Evolutionary conservation across 2,113 vertebrate genomes (phyloP), one percentile per base, ranked within the genome.

Genomic region (Lophura nycthemera): DNA sequence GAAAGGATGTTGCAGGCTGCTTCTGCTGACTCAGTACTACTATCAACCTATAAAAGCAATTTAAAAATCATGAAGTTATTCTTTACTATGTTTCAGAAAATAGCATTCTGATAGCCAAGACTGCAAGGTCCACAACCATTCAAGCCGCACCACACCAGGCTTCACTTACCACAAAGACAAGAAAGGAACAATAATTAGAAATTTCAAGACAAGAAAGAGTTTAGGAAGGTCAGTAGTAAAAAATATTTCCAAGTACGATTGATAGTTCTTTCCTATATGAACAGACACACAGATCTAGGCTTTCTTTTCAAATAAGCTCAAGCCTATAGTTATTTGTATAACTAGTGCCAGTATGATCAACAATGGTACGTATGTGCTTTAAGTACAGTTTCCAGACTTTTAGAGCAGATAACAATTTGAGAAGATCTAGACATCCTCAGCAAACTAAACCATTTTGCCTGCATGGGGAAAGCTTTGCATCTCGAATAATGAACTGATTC

Each of bases 1-100:
- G 99, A 99, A 94, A 99, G 98, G 73, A 99, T 98, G 92, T 98
- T 95, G 96, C 98, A 99, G 38, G 98, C 99, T 57, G 98, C 98
- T 97, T 99, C 99, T 88, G 98, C 98, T 92, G 99, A 99, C 67
- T 99, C 98, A 40, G 98, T 98, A 66, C 98, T 98, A 83, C 99
- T 98, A 92, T 99, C 99, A 88, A 99, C 98, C 99, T 99, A 59
- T 13, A 95, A 91, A 66, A 92, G 19, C 67, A 89, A 81, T 88
- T 86, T 45, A 17, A 91, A 88, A 89, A 43, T 6, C 67, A 48
- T 15, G 0, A 88, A 91, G 47, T 69, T 11, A 56, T 60, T 79
- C 47, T 66, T 38, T 27, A 72, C 40, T 66, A 47, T 12, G 60
- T 52, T 45, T 83, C 7, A 76, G 50, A 70, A 61, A 93, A 48